Percentiles rank a stretch among this genome's conserved stretches.
Conservation (phyloP, 2,888 invertebrate genomes). For the Dascillus cervinus region DNA sequence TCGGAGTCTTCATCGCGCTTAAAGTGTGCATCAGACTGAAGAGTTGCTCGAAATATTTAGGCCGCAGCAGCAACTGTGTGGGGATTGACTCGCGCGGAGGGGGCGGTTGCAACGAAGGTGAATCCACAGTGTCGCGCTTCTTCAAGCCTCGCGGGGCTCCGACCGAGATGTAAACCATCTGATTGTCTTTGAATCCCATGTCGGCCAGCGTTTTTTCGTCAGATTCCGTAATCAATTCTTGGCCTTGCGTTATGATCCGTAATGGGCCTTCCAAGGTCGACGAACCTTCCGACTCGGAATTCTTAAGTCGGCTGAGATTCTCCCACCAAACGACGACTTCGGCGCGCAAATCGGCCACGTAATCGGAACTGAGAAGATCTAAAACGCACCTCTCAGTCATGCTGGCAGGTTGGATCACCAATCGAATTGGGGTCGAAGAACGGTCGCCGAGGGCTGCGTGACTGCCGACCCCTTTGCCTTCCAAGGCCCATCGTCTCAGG, state of each 20-base stretch:
- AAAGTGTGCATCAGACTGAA: conserved; percentile 86
- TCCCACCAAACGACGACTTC: conserved; percentile 98
- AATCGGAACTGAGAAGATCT: conserved; percentile 76
- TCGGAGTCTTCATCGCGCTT: conserved; percentile 75
- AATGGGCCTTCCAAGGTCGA: conserved; percentile 62
- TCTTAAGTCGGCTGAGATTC: conserved; percentile 41
- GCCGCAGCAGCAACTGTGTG: conserved; percentile 73
- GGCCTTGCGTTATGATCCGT: conserved; percentile 88
- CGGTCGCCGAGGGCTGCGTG: conserved; percentile 58
- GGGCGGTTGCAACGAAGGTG: conserved; percentile 79
- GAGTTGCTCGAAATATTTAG: conserved; percentile 84
- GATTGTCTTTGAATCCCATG: conserved; percentile 90
- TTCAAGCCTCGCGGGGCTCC: conserved; percentile 57
- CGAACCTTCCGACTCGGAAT: neutral
- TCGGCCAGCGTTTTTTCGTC: conserved; percentile 87
- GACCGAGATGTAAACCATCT: conserved; percentile 86
- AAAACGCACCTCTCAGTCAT: conserved; percentile 77
- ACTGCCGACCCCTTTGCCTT: conserved; percentile 70
- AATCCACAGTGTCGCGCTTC: conserved; percentile 64
- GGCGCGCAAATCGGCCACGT: conserved; percentile 84
- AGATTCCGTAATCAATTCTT: conserved; percentile 85
- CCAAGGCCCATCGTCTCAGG: conserved; percentile 80
- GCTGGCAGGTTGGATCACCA: conserved; percentile 83
- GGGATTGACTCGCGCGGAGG: conserved; percentile 82
- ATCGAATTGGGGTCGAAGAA: conserved; percentile 60